Conservation (phyloP, 2,113 vertebrate species). For the Mesoclemmys tuberculata region DNA sequence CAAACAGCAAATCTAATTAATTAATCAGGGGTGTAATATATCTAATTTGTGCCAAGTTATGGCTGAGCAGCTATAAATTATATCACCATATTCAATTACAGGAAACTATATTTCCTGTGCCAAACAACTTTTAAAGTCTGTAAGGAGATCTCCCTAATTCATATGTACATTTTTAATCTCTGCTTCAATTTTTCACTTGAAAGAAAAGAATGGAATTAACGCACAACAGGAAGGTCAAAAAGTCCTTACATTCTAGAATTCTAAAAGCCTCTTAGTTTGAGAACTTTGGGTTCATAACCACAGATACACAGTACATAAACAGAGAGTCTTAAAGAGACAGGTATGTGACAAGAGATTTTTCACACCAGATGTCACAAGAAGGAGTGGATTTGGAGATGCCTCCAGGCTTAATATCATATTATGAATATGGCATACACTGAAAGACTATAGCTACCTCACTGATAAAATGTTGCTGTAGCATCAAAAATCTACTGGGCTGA, state of each 20-base stretch:
- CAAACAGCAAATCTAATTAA: slow-evolving; percentile 50
- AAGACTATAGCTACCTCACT: not conserved
- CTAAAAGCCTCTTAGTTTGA: not conserved
- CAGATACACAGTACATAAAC: not conserved
- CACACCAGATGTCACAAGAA: not conserved
- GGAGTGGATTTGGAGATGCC: not conserved
- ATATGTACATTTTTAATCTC: slow-evolving; percentile 26
- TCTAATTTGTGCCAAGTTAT: slow-evolving; percentile 47
- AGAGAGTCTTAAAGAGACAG: not conserved
- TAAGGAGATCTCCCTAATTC: slow-evolving; percentile 28
- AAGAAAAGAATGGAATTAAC: slow-evolving; percentile 20
- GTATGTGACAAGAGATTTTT: not conserved
- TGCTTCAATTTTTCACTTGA: slow-evolving; percentile 20
- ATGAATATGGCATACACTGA: not conserved
- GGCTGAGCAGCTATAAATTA: slow-evolving; percentile 56
- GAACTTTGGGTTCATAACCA: not conserved
- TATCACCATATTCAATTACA: slow-evolving; percentile 62
- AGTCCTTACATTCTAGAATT: not conserved
- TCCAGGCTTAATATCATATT: not conserved
- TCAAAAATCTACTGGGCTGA: not conserved
- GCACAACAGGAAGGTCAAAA: slow-evolving; percentile 49
- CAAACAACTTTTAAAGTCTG: slow-evolving; percentile 16
- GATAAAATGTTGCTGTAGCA: not conserved
- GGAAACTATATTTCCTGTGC: slow-evolving; percentile 56
- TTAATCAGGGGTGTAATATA: slow-evolving; percentile 32